Evolutionary conservation across 2,888 invertebrate species (phyloP).

Genomic region (Luperina testacea): DNA sequence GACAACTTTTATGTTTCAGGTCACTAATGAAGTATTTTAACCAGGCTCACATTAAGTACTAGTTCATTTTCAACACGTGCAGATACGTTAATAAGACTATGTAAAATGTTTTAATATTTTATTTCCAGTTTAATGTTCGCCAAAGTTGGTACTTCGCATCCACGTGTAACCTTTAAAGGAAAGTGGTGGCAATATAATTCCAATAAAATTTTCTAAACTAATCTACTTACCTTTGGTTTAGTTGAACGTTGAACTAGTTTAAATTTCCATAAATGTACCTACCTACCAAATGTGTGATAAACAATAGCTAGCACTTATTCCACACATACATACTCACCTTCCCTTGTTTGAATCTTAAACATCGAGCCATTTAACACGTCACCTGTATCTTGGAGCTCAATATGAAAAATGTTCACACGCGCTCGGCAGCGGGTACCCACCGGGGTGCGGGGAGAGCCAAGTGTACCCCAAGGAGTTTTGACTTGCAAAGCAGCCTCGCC

Average conservation of each 20-base stretch:
- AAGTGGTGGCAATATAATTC: slow-evolving; percentile 2
- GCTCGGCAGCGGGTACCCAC: slow-evolving; percentile 50
- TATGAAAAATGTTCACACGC: slow-evolving; percentile 74
- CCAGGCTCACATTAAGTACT: not conserved
- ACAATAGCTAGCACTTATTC: slow-evolving; percentile 32
- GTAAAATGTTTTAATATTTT: slow-evolving; percentile 21
- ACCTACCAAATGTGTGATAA: slow-evolving; percentile 7
- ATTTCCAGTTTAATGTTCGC: not conserved
- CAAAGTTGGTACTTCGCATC: slow-evolving; percentile 8
- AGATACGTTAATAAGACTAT: not conserved
- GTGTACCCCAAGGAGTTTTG: slow-evolving; percentile 82
- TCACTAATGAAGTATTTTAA: not conserved
- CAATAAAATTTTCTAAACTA: not conserved
- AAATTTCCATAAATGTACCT: not conserved
- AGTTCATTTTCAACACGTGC: slow-evolving; percentile 6
- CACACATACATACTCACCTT: slow-evolving; percentile 36
- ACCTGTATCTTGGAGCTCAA: slow-evolving; percentile 70
- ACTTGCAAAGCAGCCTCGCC: slow-evolving; percentile 88
- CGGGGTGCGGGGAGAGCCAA: slow-evolving; percentile 63
- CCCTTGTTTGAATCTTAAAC: slow-evolving; percentile 65
- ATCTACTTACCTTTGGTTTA: not conserved
- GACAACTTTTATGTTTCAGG: not conserved
- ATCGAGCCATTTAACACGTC: slow-evolving; percentile 70
- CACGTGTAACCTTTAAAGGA: slow-evolving; percentile 41
- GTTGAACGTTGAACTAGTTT: not conserved